phyloP scores from a whole-genome alignment of 2,113 vertebrate species.

The Caracal caracal region DNA sequence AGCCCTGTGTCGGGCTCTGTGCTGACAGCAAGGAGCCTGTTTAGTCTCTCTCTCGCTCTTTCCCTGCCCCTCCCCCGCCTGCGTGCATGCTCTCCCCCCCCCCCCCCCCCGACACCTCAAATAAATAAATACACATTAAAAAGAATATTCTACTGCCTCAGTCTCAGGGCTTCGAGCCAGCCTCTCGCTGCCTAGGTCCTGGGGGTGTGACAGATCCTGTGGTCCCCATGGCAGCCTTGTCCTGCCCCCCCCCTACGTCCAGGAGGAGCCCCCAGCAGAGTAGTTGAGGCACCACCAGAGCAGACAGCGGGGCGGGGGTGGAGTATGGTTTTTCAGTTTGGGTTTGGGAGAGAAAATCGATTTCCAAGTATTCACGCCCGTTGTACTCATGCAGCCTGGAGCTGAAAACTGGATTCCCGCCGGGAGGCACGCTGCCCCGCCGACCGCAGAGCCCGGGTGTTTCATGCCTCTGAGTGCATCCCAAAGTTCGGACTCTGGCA shows the following conservation, averaged over 20 bases:
- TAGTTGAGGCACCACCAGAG: neutral
- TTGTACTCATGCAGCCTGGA: neutral
- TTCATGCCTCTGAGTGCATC: neutral
- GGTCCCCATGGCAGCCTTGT: neutral
- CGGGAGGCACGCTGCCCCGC: neutral
- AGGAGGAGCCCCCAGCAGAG: neutral
- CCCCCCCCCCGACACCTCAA: no score
- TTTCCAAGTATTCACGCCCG: neutral
- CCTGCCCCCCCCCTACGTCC: rapidly evolving
- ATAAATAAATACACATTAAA: no score
- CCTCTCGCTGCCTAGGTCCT: neutral
- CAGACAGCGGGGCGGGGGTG: neutral
- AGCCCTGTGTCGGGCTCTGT: no score
- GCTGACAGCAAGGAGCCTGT: no score
- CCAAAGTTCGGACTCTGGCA: rapidly evolving
- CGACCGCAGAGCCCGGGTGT: neutral
- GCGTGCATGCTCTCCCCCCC: no score
- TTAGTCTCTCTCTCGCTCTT: no score
- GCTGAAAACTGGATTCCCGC: neutral
- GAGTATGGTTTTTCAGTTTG: constrained; percentile 22
- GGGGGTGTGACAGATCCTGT: neutral
- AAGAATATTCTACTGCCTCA: neutral
- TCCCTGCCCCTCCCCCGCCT: no score
- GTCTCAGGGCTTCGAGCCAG: neutral
- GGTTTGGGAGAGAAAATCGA: constrained; percentile 38